A percentile compares a stretch with the other conserved stretches of the same genome.
Evolutionary conservation across 2,797 vertebrate species (phyloP).

Genomic region (Notolabrus celidotus): DNA sequence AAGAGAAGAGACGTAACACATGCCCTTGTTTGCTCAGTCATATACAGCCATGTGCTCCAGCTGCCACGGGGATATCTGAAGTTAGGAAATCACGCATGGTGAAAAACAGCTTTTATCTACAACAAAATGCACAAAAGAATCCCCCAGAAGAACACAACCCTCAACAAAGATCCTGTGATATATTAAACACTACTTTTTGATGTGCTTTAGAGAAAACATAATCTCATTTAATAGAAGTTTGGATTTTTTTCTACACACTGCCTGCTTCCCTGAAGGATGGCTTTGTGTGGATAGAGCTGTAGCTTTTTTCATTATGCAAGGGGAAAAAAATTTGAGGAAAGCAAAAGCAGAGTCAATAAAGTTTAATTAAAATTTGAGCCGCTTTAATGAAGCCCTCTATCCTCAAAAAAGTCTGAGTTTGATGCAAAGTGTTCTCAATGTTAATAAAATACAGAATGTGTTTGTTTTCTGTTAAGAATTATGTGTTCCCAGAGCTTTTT

Average conservation of each 20-base stretch:
- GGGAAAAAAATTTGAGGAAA: neutral
- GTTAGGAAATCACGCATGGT: constrained; percentile 6
- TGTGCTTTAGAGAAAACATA: neutral
- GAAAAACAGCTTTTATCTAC: neutral
- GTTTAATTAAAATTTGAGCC: constrained; percentile 17
- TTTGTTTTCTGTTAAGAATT: neutral
- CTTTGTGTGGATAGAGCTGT: neutral
- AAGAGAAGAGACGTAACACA: constrained; percentile 13
- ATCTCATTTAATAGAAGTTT: neutral
- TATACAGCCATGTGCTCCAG: constrained; percentile 19
- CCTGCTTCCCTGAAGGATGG: neutral
- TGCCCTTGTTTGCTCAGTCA: constrained; percentile 24
- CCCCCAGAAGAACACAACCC: constrained; percentile 12
- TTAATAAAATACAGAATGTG: neutral
- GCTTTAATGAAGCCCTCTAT: constrained; percentile 8
- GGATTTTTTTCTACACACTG: constrained; percentile 11
- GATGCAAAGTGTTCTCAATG: neutral
- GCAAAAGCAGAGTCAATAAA: neutral
- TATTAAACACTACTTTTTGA: neutral
- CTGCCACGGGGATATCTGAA: constrained; percentile 6
- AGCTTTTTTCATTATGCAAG: neutral
- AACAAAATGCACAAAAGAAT: constrained; percentile 13
- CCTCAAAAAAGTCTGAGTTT: neutral
- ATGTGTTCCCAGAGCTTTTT: neutral
- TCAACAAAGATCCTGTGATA: neutral